Base-by-base conservation (phyloP, 2,113 vertebrate species). In the Stegastes partitus region DNA sequence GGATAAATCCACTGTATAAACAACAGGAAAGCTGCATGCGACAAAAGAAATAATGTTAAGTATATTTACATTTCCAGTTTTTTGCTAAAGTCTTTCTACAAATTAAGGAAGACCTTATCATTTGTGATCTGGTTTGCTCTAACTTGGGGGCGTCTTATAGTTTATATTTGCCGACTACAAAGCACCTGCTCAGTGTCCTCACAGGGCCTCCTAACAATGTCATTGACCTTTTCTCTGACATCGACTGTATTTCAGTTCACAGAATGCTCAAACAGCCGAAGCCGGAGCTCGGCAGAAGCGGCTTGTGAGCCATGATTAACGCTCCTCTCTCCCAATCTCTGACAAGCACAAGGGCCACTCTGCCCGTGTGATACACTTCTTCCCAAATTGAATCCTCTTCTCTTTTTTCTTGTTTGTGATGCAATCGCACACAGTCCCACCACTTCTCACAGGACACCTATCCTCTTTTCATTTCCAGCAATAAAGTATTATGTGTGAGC, bases 261-360 rank as follows among this genome's bases (percentile, higher is more conserved):
- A 65, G 73, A 67, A 66, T 16, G 66, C 87, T 86, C 79, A 68
- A 89, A 82, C 78, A 82, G 72, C 81, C 69, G 4, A 63, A 59
- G 72, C 77, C 63, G 58, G 69, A 73, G 83, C 37, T 70, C 80
- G 19, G 58, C 58, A 89, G 82, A 62, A 76, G 75, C 44, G 25
- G 65, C 26, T 59, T 58, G 74, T 56, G 77, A 9, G 64, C 51
- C 58, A 5, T 92, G 92, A 94, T 91, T 91, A 93, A 93, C 89
- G 50, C 74, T 75, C 74, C 65, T 25, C 76, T 61, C 75, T 74
- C 77, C 86, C 90, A 93, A 92, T 93, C 87, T 93, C 82, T 92
- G 92, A 94, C 92, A 91, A 79, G 84, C 92, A 93, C 86, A 84
- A 83, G 84, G 85, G 85, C 90, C 88, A 77, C 85, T 90, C 84